Evolutionary conservation across 2,888 invertebrate species (phyloP), one percentile per base, ranked within the genome.

Genomic region (Heliconius charithonia): DNA sequence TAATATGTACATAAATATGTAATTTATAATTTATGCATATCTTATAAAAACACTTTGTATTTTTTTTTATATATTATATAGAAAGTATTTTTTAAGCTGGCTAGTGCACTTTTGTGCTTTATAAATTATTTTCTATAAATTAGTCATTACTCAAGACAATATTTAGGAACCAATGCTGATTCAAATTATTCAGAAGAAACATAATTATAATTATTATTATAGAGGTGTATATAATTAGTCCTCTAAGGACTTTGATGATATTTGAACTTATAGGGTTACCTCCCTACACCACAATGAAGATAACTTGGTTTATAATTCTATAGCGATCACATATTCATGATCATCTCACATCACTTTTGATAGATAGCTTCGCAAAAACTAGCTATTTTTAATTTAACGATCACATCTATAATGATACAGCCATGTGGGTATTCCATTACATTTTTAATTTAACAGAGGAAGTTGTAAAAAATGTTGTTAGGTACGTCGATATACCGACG

Each of bases 321-420:
- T 63, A n/a, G n/a, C n/a, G 9, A 73, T 62, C 25, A 62, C 62
- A 37, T 73, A 56, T 71, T 29, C 63, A 63, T 73, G 32, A 27
- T 59, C n/a, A 25, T n/a, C 63, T 45, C 13, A 12, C 22, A 63
- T 65, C 74, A 27, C 41, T 25, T 74, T 65, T 74, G 74, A 74
- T 74, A 65, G 63, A 74, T 45, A 45, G 22, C 72, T 65, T 45
- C 63, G 62, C 41, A 74, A 74, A 73, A 74, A 74, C 29, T 41
- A 59, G 59, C 72, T 65, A 65, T 74, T 74, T 74, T 74, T 74
- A 74, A 45, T 74, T 74, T 74, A 74, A 74, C 45, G 63, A 74
- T 63, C 22, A 19, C 62, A 74, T 74, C 27, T 74, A 74, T 74
- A 74, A 45, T 72, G 72, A 72, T 45, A 74, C 62, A 62, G 41